Base-by-base conservation (phyloP, 2,888 invertebrate species). In the Loripinus fragilis region DNA sequence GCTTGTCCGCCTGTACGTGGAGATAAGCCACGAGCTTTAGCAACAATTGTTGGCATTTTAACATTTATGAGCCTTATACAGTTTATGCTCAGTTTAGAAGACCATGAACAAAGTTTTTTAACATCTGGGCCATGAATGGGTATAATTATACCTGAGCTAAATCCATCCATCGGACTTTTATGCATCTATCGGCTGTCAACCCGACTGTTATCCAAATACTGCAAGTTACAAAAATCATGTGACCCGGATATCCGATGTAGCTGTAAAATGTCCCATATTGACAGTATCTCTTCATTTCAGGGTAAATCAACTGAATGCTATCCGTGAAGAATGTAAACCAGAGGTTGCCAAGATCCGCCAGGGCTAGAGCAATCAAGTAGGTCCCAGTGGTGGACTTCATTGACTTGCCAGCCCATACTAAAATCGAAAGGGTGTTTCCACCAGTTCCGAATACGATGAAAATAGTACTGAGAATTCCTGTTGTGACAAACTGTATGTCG, bases 371-470 rank as follows among this genome's bases (percentile, higher is more conserved):
- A 60, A 60, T 60, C 60, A 60, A 33, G 33, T 60, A 33, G 7
- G 60, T 60, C 5, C 60, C 60, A 17, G 60, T 60, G 8, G 60
- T 60, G 7, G 60, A 60, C 20, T 33, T 60, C 60, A 60, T 60
- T 20, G 60, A 60, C 33, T 33, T 60, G 17, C 60, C 33, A 33
- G 3, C 17, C 60, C 60, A 60, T 33, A 60, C 60, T 8, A 60
- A 5, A 3, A 60, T 60, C 8, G 60, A 60, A 30, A 60, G 60
- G 10, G 33, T 33, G 20, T 60, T 60, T 33, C 33, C 60, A 30
- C 30, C 10, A 10, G 33, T 33, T 33, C 60, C 60, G 33, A 60
- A 60, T 3, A 60, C 2, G 20, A 60, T 20, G 8, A 60, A 17
- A 60, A 60, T 33, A 17, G 60, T 60, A 33, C 60, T 33, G 15